Evolutionary conservation across 2,888 invertebrate species (phyloP).

Genomic region (Allophyes oxyacanthae): DNA sequence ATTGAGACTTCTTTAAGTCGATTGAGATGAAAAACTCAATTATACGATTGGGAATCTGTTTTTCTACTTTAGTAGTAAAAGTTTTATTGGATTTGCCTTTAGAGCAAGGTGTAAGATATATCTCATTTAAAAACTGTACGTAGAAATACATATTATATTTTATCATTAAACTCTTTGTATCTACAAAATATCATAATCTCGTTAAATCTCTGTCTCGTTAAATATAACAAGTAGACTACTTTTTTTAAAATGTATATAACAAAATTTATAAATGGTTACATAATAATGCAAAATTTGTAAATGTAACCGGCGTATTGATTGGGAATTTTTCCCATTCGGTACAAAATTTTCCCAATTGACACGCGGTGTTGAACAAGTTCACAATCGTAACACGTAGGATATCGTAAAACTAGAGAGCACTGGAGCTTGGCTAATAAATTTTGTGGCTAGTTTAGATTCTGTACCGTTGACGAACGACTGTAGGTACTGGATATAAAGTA

Average conservation of each 20-base stretch:
- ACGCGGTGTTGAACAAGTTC: slow-evolving; percentile 10
- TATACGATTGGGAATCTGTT: slow-evolving; percentile 18
- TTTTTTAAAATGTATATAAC: too few relatives aligned
- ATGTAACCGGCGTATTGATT: slow-evolving; percentile 19
- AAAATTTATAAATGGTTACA: too few relatives aligned
- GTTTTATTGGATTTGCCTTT: not conserved
- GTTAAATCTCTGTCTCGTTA: too few relatives aligned
- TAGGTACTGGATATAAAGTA: slow-evolving; percentile 9
- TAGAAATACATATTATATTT: too few relatives aligned
- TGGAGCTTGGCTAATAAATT: slow-evolving; percentile 49
- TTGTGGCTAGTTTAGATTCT: slow-evolving; percentile 49
- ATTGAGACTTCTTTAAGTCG: slow-evolving; percentile 28
- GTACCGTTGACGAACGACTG: slow-evolving; percentile 43
- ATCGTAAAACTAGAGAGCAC: slow-evolving; percentile 40
- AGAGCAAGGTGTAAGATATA: not conserved
- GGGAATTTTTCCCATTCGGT: slow-evolving; percentile 21
- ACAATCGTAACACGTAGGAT: slow-evolving; percentile 36
- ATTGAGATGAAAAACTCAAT: slow-evolving; percentile 34
- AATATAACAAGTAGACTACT: too few relatives aligned
- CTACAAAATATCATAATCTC: too few relatives aligned
- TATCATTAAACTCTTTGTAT: too few relatives aligned
- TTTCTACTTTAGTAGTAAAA: slow-evolving; percentile 2
- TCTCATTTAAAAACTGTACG: too few relatives aligned
- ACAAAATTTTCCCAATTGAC: slow-evolving; percentile 27
- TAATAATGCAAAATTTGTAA: too few relatives aligned